phyloP scores from a whole-genome alignment of 2,113 vertebrate genomes.

The Oncorhynchus keta region DNA sequence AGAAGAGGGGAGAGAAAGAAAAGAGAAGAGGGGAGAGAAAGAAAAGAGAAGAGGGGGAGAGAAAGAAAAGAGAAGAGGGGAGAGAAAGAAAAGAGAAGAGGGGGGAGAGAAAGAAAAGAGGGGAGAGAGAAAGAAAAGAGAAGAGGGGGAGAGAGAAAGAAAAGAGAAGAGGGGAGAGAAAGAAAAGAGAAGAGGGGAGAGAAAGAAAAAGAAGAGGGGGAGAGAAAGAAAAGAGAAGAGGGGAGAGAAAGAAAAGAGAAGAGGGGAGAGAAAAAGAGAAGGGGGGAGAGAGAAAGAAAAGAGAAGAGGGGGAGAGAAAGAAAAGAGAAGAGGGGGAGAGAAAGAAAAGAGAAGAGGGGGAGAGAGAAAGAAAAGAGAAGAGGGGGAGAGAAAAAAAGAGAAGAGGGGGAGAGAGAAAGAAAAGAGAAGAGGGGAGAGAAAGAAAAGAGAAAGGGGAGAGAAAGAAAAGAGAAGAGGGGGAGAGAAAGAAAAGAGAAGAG shows the following conservation, averaged over 20 bases:
- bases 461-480: background rate
- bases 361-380: conserved; percentile 15
- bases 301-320: conserved; percentile 8
- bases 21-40: background rate
- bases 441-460: too few relatives aligned
- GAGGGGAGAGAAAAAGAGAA: too few relatives aligned
- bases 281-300: too few relatives aligned
- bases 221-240: background rate
- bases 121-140: background rate
- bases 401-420: background rate
- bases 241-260: background rate
- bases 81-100: background rate
- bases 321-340: background rate
- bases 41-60: too few relatives aligned
- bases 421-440: too few relatives aligned
- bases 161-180: background rate
- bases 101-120: too few relatives aligned
- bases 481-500: background rate
- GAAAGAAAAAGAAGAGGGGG: background rate
- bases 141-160: background rate
- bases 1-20: conserved; percentile 5
- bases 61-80: conserved; percentile 12
- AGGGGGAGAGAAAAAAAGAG: background rate
- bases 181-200: too few relatives aligned
- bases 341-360: background rate